Conservation (phyloP, 2,888 invertebrate species). For the Eumerus sabulonum region DNA sequence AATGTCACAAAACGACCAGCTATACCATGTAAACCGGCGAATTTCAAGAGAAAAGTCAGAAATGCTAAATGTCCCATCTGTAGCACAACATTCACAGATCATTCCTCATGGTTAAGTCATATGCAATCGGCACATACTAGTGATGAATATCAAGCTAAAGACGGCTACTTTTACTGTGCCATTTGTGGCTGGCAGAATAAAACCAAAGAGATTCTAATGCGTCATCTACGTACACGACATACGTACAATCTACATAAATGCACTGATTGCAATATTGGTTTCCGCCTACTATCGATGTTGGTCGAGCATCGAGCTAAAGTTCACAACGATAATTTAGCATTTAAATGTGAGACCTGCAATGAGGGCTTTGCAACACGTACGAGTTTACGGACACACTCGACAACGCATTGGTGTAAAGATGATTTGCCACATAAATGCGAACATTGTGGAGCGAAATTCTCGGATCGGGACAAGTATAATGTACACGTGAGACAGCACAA, state of each 20-base stretch:
- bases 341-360: slow-evolving; percentile 51
- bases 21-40: slow-evolving; percentile 21
- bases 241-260: slow-evolving; percentile 45
- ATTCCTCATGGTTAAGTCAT: slow-evolving; percentile 44
- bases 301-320: slow-evolving; percentile 41
- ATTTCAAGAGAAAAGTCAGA: slow-evolving; percentile 46
- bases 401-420: slow-evolving; percentile 28
- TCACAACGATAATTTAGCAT: slow-evolving; percentile 45
- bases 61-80: slow-evolving; percentile 52
- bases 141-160: slow-evolving; percentile 41
- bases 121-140: slow-evolving; percentile 47
- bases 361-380: slow-evolving; percentile 46
- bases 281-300: slow-evolving; percentile 49
- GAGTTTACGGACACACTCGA: slow-evolving; percentile 30
- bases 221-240: slow-evolving; percentile 49
- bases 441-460: slow-evolving; percentile 41
- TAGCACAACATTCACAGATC: slow-evolving; percentile 20
- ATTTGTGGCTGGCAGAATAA: slow-evolving; percentile 58
- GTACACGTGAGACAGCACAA: slow-evolving; percentile 37
- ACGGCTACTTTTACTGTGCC: slow-evolving; percentile 57
- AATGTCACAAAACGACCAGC: slow-evolving; percentile 24
- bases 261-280: slow-evolving; percentile 51
- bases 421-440: slow-evolving; percentile 41
- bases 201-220: slow-evolving; percentile 52
- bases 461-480: slow-evolving; percentile 19